Evolutionary conservation across 2,888 invertebrate species (phyloP).

Genomic region (Calameuta pallipes): DNA sequence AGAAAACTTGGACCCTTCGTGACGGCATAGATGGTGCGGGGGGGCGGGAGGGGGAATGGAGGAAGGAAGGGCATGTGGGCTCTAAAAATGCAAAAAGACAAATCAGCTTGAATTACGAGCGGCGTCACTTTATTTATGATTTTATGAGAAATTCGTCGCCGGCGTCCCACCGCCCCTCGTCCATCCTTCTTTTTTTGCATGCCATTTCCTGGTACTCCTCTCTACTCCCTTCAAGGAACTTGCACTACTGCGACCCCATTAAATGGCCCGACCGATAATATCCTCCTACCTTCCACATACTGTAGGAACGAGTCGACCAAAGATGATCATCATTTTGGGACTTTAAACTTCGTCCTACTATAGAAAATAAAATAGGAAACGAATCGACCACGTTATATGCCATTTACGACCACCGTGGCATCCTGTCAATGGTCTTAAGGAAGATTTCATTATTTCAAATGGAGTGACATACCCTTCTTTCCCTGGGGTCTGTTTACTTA

Average conservation of each 20-base stretch:
- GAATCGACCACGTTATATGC: not conserved
- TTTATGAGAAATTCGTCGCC: conserved; percentile 11
- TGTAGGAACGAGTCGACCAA: not conserved
- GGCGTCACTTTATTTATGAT: conserved; percentile 21
- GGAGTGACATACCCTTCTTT: not conserved
- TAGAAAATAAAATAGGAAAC: not conserved
- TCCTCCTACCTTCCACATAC: not conserved
- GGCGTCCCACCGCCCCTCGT: not conserved
- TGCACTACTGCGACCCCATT: not conserved
- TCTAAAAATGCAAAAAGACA: conserved; percentile 18
- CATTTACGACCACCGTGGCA: not conserved
- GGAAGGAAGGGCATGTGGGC: conserved; percentile 5
- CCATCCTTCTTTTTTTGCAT: not conserved
- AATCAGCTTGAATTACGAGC: conserved; percentile 14
- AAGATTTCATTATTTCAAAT: not conserved
- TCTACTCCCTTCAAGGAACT: not conserved
- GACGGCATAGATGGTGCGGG: not conserved
- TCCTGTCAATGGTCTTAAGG: not conserved
- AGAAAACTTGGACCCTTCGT: not conserved
- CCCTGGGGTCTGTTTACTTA: not conserved
- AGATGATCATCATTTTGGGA: not conserved
- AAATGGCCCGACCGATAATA: not conserved
- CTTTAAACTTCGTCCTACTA: not conserved
- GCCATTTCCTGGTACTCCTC: not conserved
- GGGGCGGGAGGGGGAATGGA: not conserved